Base-by-base conservation (phyloP, 2,888 invertebrate genomes). In the Clanis bilineata region DNA sequence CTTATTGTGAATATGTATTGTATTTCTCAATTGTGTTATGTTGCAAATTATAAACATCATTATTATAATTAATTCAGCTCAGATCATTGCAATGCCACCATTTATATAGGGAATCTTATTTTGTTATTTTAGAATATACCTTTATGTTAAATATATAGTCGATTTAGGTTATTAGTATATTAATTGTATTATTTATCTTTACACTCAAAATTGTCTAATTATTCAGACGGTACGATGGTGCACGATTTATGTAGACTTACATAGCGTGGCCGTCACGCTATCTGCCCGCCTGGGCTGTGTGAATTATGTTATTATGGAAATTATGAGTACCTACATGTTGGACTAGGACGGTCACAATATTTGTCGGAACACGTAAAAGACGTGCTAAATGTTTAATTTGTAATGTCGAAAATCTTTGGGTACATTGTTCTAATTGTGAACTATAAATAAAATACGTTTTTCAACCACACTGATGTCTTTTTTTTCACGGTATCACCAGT, bases 391-490 rank as follows among this genome's bases (percentile, higher is more conserved):
- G 67, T 74, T 71, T 76, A 66, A 82, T 86, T 86, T 85, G 78
- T 86, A 85, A 79, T 79, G 79, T 83, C 77, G 78, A 77, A 72
- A 79, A 82, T 85, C 81, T 80, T 88, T 89, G 85, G 82, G 83
- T 85, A 86, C 76, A 83, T 83, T 77, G 80, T 83, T 82, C 77
- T 81, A 79, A 85, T 86, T 89, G 86, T 90, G 88, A 88, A 90
- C 85, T 90, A 89, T 86, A 86, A 91, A 90, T 91, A 91, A 90
- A 91, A 86, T 85, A 88, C 87, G 88, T 88, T 91, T 89, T 91
- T 88, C 88, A 55, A 60, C 57, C 54, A 54, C 61, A 43, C 57
- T 47, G 56, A 55, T 1, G n/a, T 23, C 12, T 45, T 60, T 55
- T 25, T 22, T 47, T 45, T 32, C 7, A 10, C 12, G n/a, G n/a